Evolutionary conservation across 2,888 invertebrate species (phyloP).

Genomic region (Drosophila picticornis): DNA sequence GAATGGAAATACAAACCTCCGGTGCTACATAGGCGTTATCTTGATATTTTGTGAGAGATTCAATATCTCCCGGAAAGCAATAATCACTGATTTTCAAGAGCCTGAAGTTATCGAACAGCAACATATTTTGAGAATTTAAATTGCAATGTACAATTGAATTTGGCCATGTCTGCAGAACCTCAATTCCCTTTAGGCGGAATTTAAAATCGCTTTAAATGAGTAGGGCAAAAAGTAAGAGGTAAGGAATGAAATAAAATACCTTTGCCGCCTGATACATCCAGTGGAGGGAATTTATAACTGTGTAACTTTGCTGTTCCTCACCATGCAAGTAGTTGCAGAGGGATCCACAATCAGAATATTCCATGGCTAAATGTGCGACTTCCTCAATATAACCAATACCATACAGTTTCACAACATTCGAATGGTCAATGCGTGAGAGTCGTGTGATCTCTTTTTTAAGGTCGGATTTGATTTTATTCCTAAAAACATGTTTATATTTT

Average conservation of each 20-base stretch:
- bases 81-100: slow-evolving; percentile 7
- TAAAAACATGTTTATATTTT: not conserved
- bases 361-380: slow-evolving; percentile 2
- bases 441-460: not conserved
- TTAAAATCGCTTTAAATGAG: not conserved
- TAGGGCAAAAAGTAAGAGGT: not conserved
- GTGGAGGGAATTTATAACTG: not conserved
- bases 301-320: not conserved
- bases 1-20: not conserved
- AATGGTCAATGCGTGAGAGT: not conserved
- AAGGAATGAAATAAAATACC: not conserved
- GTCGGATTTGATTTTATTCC: not conserved
- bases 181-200: not conserved
- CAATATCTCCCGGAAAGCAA: not conserved
- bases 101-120: slow-evolving; percentile 10
- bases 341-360: slow-evolving; percentile 14
- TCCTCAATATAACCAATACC: not conserved
- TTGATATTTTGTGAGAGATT: not conserved
- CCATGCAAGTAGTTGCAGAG: slow-evolving; percentile 11
- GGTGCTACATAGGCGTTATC: slow-evolving; percentile 4
- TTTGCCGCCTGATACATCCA: slow-evolving; percentile 12
- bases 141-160: slow-evolving; percentile 4
- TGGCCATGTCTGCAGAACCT: not conserved
- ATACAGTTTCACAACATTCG: not conserved
- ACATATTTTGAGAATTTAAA: slow-evolving; percentile 6